These are phyloP conservation scores for Morpho helenor DNA, from an alignment of 2,888 invertebrate species.

Conservation along the genomic window DNA sequence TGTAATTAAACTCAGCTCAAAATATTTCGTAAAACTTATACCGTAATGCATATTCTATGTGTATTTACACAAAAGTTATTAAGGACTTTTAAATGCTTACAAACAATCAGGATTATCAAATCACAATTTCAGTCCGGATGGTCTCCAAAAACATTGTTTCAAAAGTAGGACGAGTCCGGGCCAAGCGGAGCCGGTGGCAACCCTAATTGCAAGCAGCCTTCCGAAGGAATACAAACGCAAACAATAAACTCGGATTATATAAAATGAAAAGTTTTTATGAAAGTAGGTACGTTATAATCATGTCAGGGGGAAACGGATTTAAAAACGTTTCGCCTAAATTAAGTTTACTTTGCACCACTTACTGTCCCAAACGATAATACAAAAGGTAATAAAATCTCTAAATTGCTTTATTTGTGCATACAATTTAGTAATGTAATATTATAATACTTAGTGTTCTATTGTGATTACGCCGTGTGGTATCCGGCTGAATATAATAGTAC, in stretches of 20 bases:
- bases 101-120: too few relatives aligned
- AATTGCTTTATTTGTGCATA: too few relatives aligned
- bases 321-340: not conserved
- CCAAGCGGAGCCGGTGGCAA: not conserved
- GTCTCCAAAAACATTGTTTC: constrained; percentile 1
- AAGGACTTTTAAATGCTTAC: too few relatives aligned
- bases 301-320: constrained; percentile 2
- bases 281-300: constrained; percentile 16
- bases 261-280: constrained; percentile 23
- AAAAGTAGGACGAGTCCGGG: constrained; percentile 7
- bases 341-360: not conserved
- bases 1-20: too few relatives aligned
- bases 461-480: too few relatives aligned
- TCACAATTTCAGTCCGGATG: not conserved
- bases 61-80: too few relatives aligned
- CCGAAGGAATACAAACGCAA: constrained; percentile 18
- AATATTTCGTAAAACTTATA: too few relatives aligned
- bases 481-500: too few relatives aligned
- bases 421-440: too few relatives aligned
- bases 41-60: too few relatives aligned
- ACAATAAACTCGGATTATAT: constrained; percentile 24
- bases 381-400: too few relatives aligned
- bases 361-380: not conserved
- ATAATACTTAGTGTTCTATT: too few relatives aligned
- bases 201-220: constrained; percentile 15